A percentile compares a stretch with the other conserved stretches of the same genome.
phyloP scores from a whole-genome alignment of 2,797 vertebrate genomes.

The Falco columbarius region DNA sequence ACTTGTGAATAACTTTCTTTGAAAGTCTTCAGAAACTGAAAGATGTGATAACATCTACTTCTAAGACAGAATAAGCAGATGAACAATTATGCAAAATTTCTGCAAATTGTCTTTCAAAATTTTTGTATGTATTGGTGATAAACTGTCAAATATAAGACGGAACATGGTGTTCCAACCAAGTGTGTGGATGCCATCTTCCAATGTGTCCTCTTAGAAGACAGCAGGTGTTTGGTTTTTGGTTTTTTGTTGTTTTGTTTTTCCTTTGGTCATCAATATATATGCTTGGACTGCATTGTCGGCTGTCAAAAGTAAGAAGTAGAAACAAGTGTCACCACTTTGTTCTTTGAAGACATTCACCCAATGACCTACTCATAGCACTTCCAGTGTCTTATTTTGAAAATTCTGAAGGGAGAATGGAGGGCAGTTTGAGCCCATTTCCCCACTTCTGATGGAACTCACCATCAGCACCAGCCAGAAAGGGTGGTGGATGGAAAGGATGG shows the following conservation, averaged over 20 bases:
- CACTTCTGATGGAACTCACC: fast-evolving
- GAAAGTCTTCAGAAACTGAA: background rate
- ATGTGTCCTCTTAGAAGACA: background rate
- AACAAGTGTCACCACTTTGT: background rate
- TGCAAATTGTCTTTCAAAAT: background rate
- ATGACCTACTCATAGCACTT: background rate
- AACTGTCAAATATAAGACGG: background rate
- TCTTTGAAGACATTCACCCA: background rate
- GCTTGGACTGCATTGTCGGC: background rate
- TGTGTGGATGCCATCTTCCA: background rate
- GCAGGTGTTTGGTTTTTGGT: background rate
- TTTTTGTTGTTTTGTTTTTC: background rate
- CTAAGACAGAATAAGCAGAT: background rate
- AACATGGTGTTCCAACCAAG: background rate
- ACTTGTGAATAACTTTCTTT: background rate
- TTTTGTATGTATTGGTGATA: background rate
- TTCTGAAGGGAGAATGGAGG: background rate
- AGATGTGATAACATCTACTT: background rate
- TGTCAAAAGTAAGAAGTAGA: background rate
- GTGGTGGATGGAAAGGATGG: background rate
- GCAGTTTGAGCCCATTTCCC: background rate
- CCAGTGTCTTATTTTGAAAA: background rate
- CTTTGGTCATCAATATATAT: background rate
- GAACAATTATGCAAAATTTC: background rate
- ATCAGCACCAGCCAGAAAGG: background rate